Conservation (phyloP, 2,113 vertebrate genomes). For the Salvelinus sp. region DNA sequence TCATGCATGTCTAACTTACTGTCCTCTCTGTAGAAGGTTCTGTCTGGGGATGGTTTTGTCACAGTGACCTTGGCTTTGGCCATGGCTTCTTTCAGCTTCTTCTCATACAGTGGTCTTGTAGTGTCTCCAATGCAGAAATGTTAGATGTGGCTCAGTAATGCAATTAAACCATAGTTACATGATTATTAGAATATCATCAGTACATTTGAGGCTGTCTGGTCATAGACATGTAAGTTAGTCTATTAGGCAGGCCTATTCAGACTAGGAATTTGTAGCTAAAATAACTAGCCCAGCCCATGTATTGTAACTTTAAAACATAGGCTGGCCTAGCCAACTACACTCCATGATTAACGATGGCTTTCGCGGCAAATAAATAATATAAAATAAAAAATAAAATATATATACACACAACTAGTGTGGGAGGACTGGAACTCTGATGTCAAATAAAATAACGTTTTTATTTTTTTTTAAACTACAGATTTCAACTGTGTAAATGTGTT, state of each 20-base stretch:
- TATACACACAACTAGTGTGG: no score
- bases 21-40: conserved; percentile 69
- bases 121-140: conserved; percentile 41
- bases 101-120: conserved; percentile 73
- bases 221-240: no score
- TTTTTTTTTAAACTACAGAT: neutral
- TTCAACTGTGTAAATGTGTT: no score
- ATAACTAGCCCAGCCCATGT: neutral
- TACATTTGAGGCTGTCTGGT: no score
- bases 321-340: neutral
- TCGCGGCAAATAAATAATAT: no score
- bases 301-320: neutral
- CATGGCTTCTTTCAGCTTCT: conserved; percentile 71
- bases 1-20: conserved; percentile 38
- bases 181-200: no score
- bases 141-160: neutral
- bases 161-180: no score
- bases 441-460: neutral
- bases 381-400: no score
- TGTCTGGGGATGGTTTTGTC: conserved; percentile 48
- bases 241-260: no score
- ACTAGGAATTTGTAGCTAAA: no score
- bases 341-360: no score
- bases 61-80: conserved; percentile 35
- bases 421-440: no score